Evolutionary conservation across 2,888 invertebrate species (phyloP).

Genomic region (Macrophya alboannulata): DNA sequence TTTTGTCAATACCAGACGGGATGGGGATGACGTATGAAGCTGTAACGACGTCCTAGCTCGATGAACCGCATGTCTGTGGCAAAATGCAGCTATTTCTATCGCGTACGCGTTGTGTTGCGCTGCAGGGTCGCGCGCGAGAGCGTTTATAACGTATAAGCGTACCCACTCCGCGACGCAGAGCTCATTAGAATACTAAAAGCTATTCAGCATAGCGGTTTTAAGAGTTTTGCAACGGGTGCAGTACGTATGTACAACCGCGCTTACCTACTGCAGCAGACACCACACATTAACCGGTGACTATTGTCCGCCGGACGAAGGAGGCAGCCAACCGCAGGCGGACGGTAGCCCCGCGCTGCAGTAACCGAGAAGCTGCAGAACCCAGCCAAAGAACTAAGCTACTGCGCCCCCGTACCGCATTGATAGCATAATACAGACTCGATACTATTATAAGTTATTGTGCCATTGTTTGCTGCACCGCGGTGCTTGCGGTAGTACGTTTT

Average conservation of each 20-base stretch:
- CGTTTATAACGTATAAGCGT: slow-evolving; percentile 25
- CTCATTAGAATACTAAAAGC: slow-evolving; percentile 57
- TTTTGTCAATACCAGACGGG: background rate
- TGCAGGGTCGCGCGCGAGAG: slow-evolving; percentile 18
- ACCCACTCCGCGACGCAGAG: background rate
- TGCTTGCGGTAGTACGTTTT: slow-evolving; percentile 53
- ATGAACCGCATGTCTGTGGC: slow-evolving; percentile 23
- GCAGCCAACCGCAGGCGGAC: slow-evolving; percentile 43
- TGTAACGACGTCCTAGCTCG: background rate
- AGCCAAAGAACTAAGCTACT: slow-evolving; percentile 53
- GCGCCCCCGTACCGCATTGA: slow-evolving; percentile 73
- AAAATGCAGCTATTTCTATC: slow-evolving; percentile 8
- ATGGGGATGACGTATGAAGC: background rate
- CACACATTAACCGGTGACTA: slow-evolving; percentile 49
- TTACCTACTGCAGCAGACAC: slow-evolving; percentile 14
- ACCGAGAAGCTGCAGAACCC: background rate
- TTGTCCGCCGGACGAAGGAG: slow-evolving; percentile 46
- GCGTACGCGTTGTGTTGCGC: background rate
- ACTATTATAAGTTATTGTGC: slow-evolving; percentile 79
- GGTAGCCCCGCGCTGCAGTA: slow-evolving; percentile 7
- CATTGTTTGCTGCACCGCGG: slow-evolving; percentile 70
- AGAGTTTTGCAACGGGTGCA: slow-evolving; percentile 43
- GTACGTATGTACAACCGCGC: background rate
- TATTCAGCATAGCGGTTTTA: slow-evolving; percentile 51
- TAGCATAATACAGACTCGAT: slow-evolving; percentile 73